These are phyloP conservation scores for Ciconia maguari DNA, from an alignment of 2,113 vertebrate genomes.

Conservation along the genomic window DNA sequence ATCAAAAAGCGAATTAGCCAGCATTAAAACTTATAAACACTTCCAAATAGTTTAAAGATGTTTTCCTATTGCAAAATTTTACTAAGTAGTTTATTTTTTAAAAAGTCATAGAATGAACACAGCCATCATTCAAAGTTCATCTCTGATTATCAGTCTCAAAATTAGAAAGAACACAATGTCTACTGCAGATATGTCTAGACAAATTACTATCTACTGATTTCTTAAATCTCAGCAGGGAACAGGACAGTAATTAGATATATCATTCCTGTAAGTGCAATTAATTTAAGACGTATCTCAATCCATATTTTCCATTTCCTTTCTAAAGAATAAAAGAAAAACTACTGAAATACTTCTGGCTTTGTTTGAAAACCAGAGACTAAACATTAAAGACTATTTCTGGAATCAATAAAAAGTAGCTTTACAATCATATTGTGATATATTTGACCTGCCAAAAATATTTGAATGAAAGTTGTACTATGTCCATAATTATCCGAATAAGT, in stretches of 20 bases:
- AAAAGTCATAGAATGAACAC: background rate
- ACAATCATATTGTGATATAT: background rate
- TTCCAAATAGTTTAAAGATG: background rate
- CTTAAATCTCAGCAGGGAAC: background rate
- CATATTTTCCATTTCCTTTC: background rate
- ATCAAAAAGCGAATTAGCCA: background rate
- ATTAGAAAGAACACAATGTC: background rate
- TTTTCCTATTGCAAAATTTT: background rate
- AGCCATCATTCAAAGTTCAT: background rate
- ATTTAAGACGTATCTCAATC: background rate
- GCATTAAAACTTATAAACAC: background rate
- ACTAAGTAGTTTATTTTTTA: background rate
- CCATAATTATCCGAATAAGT: background rate
- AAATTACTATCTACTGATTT: background rate
- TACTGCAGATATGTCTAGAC: background rate
- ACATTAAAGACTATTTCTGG: constrained; percentile 8
- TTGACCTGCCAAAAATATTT: constrained; percentile 4
- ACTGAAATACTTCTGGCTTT: background rate
- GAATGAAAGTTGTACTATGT: background rate
- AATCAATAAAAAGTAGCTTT: constrained; percentile 12
- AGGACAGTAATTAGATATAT: background rate
- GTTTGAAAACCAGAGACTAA: constrained; percentile 19
- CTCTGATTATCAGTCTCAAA: background rate
- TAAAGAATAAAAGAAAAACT: background rate
- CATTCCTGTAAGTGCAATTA: background rate